Conservation (phyloP, 2,797 vertebrate genomes). For the Aratinga solstitialis region DNA sequence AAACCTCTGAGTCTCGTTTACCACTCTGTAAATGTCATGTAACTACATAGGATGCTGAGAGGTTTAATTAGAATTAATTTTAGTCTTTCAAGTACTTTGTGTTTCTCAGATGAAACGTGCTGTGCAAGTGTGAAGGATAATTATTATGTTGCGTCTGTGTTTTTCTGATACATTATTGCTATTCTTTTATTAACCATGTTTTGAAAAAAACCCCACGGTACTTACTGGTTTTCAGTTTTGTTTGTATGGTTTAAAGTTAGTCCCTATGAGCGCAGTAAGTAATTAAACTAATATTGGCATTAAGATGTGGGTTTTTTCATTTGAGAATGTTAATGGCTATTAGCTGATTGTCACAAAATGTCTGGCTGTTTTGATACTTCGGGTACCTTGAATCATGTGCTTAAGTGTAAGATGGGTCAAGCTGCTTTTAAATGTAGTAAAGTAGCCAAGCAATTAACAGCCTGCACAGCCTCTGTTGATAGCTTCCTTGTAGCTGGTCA, state of each 20-base stretch:
- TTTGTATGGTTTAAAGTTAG: slow-evolving; percentile 15
- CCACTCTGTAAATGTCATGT: background rate
- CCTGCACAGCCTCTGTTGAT: background rate
- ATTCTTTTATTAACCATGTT: slow-evolving; percentile 41
- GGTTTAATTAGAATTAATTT: slow-evolving; percentile 69
- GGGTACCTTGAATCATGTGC: background rate
- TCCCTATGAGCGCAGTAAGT: slow-evolving; percentile 20
- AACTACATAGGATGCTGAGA: slow-evolving; percentile 31
- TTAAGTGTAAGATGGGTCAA: background rate
- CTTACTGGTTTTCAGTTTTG: slow-evolving; percentile 21
- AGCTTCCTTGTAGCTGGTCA: background rate
- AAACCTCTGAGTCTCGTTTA: background rate
- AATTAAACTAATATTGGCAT: slow-evolving; percentile 32
- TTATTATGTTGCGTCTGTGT: slow-evolving; percentile 50
- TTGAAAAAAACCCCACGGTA: background rate
- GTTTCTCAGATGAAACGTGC: slow-evolving; percentile 55
- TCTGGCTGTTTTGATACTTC: background rate
- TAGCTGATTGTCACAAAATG: slow-evolving; percentile 11
- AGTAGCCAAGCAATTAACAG: background rate
- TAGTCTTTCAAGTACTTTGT: slow-evolving; percentile 48
- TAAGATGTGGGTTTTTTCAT: background rate
- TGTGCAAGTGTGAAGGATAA: slow-evolving; percentile 53
- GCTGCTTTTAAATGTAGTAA: background rate
- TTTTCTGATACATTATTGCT: slow-evolving; percentile 60
- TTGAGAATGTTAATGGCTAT: background rate